Conservation (phyloP, 2,113 vertebrate species). For the Spea bombifrons region DNA sequence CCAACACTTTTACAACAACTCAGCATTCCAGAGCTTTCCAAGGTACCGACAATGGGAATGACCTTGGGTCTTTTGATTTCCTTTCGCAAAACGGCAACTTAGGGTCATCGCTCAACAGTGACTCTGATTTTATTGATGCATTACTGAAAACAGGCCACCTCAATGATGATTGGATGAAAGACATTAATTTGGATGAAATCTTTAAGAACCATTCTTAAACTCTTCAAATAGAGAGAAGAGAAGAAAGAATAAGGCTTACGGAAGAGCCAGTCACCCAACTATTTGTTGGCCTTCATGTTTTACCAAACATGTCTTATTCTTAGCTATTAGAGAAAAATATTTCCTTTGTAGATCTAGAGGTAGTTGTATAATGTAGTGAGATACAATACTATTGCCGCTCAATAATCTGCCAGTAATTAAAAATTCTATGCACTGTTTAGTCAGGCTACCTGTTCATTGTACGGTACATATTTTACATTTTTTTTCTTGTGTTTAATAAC, state of each 20-base stretch:
- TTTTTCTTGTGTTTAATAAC: not conserved
- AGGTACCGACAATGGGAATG: constrained; percentile 70
- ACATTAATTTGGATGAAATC: constrained; percentile 97
- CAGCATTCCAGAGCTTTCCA: constrained; percentile 72
- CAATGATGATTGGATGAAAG: constrained; percentile 98
- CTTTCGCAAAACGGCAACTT: constrained; percentile 85
- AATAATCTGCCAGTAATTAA: not conserved
- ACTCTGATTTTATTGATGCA: constrained; percentile 95
- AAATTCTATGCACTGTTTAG: too few species aligned
- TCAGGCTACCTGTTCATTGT: not conserved
- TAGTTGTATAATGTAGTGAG: too few species aligned
- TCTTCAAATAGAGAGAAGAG: not conserved
- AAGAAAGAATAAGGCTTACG: too few species aligned
- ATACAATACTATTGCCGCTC: too few species aligned
- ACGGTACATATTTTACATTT: not conserved
- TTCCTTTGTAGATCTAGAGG: too few species aligned
- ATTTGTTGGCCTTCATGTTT: too few species aligned
- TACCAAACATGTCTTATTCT: not conserved
- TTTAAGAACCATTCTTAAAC: constrained; percentile 83
- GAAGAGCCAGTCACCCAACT: too few species aligned
- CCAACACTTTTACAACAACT: constrained; percentile 67
- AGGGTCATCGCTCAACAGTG: constrained; percentile 85
- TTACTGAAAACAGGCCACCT: constrained; percentile 92
- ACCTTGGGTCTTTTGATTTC: constrained; percentile 84
- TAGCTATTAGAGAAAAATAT: too few species aligned